Conservation (phyloP, 2,888 invertebrate species). For the Tinea pellionella region DNA sequence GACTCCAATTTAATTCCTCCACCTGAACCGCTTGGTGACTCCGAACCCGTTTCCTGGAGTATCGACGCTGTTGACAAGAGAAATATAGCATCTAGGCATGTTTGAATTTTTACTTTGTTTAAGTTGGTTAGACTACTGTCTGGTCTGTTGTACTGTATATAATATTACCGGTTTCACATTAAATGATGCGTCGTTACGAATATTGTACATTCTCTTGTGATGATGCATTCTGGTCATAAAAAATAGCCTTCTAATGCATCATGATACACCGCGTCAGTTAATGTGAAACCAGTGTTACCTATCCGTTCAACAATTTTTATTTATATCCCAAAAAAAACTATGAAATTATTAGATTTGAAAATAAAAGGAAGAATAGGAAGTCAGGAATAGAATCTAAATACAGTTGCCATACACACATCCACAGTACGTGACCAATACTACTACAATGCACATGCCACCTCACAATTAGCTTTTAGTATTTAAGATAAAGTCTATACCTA, state of each 20-base stretch:
- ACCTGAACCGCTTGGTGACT: constrained; percentile 64
- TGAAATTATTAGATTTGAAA: constrained; percentile 15
- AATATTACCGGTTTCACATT: no score
- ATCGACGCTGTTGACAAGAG: constrained; percentile 83
- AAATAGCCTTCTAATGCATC: no score
- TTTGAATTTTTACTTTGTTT: neutral
- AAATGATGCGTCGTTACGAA: no score
- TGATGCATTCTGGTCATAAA: no score
- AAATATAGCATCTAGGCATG: neutral
- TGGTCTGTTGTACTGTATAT: no score
- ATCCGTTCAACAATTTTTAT: constrained; percentile 3
- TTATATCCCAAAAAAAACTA: neutral
- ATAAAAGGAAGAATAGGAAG: neutral
- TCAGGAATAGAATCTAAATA: neutral
- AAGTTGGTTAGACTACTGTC: neutral
- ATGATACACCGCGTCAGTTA: no score
- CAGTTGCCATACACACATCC: no score
- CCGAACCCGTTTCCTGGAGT: constrained; percentile 87
- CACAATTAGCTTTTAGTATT: neutral
- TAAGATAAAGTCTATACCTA: neutral
- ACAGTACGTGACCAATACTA: neutral
- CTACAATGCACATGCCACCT: neutral
- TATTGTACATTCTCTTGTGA: no score
- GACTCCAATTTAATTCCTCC: constrained; percentile 64
- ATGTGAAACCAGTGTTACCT: neutral